Evolutionary conservation across 2,888 invertebrate genomes (phyloP), one percentile per base, ranked within the genome.

Genomic region (Agriopis aurantiaria): DNA sequence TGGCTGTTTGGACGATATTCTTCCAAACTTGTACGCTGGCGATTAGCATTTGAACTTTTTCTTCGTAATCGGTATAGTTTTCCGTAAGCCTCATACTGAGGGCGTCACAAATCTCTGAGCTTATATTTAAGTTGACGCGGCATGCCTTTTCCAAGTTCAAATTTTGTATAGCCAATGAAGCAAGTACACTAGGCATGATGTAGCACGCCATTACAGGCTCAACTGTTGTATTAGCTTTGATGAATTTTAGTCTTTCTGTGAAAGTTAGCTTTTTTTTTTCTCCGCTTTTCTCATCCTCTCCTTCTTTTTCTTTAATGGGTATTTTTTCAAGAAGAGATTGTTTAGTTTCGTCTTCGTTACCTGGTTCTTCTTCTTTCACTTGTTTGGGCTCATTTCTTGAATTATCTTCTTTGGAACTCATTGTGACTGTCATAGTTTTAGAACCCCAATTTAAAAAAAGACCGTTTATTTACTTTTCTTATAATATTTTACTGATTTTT

Each of bases 11-110:
- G 3, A 98, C 92, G 49, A 97, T 95, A 23, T 97, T 97, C 85
- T 97, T 97, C 97, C 97, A 98, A 11, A 97, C 96, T 77, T 96
- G 96, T 95, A 97, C 96, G 23, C 96, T 95, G 0, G 98, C 97
- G 6, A 96, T 97, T 72, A 97, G 88, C 74, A 95, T 96, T 84
- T 97, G 97, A 0, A 97, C 96, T 64, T 95, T 91, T 72, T 95
- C 94, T 84, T 96, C 96, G 75, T 96, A 94, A 46, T 90, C 85
- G 11, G 88, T 92, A 73, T 93, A 95, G 75, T 95, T 95, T 77
- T 95, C 96, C 0, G 97, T 97, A 74, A 97, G 95, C 75, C 97
- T 95, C 33, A 95, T 92, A 48, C 96, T 96, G 8, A 98, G 88
- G 0, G 98, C 97, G 74, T 96, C 96, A 84, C 98, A 98, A 11